Base-by-base conservation (phyloP, 2,888 invertebrate species). In the Idaea straminata region DNA sequence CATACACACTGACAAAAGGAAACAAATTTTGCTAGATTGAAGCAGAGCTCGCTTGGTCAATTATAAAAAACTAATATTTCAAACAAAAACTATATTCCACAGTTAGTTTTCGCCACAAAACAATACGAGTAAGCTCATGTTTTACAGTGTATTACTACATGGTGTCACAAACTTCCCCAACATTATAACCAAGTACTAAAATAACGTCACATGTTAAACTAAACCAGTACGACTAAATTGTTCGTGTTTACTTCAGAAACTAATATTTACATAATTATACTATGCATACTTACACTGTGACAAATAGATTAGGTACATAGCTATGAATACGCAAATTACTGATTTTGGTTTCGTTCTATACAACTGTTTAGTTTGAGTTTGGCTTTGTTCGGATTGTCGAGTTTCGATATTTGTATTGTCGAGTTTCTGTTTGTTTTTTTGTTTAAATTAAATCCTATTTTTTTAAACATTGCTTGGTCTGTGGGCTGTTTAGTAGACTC, bases 191-290 rank as follows among this genome's bases (percentile, higher is more conserved):
- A 13, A 47, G 7, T 47, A 47, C 47, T 47, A 47, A 47, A 47
- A 47, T 47, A 6, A 47, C 47, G 47, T 47, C 47, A 47, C 47
- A 47, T 47, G 10, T 47, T 47, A 47, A 47, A 47, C 47, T 47
- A 47, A 47, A 13, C 47, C 47, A 13, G 47, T 61, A 59, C 57
- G 15, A 35, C 57, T 64, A 59, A 68, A 69, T 72, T 71, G 70
- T 72, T 66, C 71, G 62, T 69, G 67, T 68, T 69, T 68, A 63
- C 66, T 47, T 59, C 65, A 71, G 68, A 63, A 71, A 72, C 71
- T 36, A 64, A 10, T 73, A 72, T 75, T 74, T 75, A 70, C 75
- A 67, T 72, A 75, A 75, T 74, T 73, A 72, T 70, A 64, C 69
- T 72, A 64, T 70, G 71, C 71, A 73, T 72, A 72, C 73, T 69